phyloP scores from a whole-genome alignment of 1,140 invertebrate species.

The Tribolium madens region DNA sequence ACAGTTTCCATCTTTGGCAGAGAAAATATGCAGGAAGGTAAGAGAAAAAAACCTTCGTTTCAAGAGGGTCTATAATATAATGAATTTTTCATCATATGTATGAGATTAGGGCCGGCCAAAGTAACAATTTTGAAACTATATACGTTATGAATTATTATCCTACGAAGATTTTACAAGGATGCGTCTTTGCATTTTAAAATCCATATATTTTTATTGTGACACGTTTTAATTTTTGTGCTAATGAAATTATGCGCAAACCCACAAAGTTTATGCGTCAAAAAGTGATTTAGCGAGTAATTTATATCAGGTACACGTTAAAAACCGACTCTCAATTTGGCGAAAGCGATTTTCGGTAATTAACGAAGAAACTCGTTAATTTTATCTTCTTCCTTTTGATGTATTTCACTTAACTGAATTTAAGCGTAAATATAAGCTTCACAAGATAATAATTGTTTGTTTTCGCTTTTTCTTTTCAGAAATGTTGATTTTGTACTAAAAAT shows the following conservation, averaged over 20 bases:
- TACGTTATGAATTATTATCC: slow-evolving; percentile 1
- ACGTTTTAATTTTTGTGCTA: slow-evolving; percentile 2
- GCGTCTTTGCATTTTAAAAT: neutral
- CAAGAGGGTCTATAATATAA: slow-evolving; percentile 9
- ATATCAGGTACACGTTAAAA: slow-evolving; percentile 19
- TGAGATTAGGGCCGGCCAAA: neutral
- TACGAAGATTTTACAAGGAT: neutral
- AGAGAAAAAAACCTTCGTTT: neutral
- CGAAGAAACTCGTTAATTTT: slow-evolving; percentile 20
- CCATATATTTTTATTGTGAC: neutral
- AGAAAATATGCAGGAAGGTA: neutral
- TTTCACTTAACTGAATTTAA: slow-evolving; percentile 15
- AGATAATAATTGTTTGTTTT: slow-evolving; percentile 39
- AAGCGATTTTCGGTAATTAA: slow-evolving; percentile 25
- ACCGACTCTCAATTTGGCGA: slow-evolving; percentile 17
- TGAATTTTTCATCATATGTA: slow-evolving; percentile 28
- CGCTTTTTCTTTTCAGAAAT: slow-evolving; percentile 12
- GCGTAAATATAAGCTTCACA: slow-evolving; percentile 18
- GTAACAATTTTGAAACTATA: slow-evolving; percentile 19
- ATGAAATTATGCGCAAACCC: slow-evolving; percentile 4
- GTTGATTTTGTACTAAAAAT: slow-evolving; percentile 15
- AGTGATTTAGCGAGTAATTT: slow-evolving; percentile 2
- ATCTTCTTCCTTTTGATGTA: slow-evolving; percentile 27
- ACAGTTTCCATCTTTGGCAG: neutral
- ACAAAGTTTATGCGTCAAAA: neutral